Evolutionary conservation across 2,797 vertebrate genomes (phyloP).

Genomic region (Danio aesculapii): DNA sequence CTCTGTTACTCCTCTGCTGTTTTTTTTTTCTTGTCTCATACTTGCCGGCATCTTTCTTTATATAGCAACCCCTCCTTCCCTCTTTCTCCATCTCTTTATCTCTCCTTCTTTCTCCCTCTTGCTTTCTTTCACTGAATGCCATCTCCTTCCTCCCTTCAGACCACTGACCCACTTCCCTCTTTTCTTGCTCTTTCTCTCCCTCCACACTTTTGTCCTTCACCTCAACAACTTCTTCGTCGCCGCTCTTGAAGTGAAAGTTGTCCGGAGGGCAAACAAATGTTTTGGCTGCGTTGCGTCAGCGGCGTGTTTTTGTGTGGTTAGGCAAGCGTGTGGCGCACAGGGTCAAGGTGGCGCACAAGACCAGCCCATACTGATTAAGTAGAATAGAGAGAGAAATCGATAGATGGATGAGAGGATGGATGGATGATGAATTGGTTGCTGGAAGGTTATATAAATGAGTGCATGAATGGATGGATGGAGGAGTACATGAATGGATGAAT

Average conservation of each 20-base stretch:
- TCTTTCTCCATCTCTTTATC: conserved; percentile 49
- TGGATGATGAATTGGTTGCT: no score
- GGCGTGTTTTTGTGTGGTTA: neutral
- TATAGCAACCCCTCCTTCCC: conserved; percentile 69
- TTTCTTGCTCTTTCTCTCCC: conserved; percentile 67
- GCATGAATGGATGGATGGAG: neutral
- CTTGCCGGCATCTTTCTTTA: conserved; percentile 71
- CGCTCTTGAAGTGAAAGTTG: conserved; percentile 55
- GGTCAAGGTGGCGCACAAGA: conserved; percentile 14
- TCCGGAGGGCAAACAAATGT: conserved; percentile 42
- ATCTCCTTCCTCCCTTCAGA: conserved; percentile 79
- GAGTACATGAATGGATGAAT: no score
- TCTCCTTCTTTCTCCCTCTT: conserved; percentile 62
- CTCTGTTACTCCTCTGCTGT: conserved; percentile 29
- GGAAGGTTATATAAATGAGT: no score
- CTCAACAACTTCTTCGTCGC: conserved; percentile 54
- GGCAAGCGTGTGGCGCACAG: neutral
- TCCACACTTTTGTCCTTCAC: conserved; percentile 58
- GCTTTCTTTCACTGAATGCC: conserved; percentile 40
- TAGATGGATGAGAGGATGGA: conserved; percentile 33
- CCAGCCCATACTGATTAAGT: conserved; percentile 3
- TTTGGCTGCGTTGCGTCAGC: conserved; percentile 28
- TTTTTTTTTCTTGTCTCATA: conserved; percentile 11
- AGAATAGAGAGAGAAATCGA: conserved; percentile 50
- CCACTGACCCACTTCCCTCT: conserved; percentile 81